Base-by-base conservation (phyloP, 1,140 invertebrate genomes). In the Anagrus nilaparvatae region DNA sequence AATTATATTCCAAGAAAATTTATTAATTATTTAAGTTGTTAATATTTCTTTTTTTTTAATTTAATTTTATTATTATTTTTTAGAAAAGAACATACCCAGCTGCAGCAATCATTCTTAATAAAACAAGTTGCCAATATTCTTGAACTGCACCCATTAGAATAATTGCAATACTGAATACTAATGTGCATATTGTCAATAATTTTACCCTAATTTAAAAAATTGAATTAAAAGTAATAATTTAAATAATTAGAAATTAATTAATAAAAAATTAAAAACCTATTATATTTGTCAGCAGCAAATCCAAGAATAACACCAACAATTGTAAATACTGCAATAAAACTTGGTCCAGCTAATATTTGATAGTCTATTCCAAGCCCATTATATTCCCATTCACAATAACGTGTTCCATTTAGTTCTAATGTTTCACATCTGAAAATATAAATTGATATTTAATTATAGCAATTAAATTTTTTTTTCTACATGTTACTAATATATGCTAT, bases 291-390 rank as follows among this genome's bases (percentile, higher is more conserved):
- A 3, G 88, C 88, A 0, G 82, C 75, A 32, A 88, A 73, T n/a
- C 89, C 88, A 49, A 94, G 73, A 39, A 87, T 71, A 8, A 94
- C 79, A 3, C 89, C 89, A 13, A 82, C 78, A 19, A 94, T 70
- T 1, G 90, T 94, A 63, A 87, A 95, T 17, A 92, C 83, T 8
- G 87, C 79, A 52, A 94, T 92, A 64, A 93, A 94, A 47, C 83
- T 82, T 1, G 91, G 91, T 0, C 91, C 91, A 1, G 90, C 90
- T 25, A 95, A 63, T 48, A 94, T 79, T 69, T 94, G 90, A 65
- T 94, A 94, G 53, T 92, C 84, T 21, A 92, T 69, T 2, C 91
- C 91, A 28, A 92, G 71, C 0, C 91, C 91, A 61, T 90, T 92
- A 71, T 91, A 91, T 57, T 86, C 82, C 87, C 88, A 94, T 54